phyloP scores from a whole-genome alignment of 1,140 invertebrate genomes.

The Arctopsyche grandis region DNA sequence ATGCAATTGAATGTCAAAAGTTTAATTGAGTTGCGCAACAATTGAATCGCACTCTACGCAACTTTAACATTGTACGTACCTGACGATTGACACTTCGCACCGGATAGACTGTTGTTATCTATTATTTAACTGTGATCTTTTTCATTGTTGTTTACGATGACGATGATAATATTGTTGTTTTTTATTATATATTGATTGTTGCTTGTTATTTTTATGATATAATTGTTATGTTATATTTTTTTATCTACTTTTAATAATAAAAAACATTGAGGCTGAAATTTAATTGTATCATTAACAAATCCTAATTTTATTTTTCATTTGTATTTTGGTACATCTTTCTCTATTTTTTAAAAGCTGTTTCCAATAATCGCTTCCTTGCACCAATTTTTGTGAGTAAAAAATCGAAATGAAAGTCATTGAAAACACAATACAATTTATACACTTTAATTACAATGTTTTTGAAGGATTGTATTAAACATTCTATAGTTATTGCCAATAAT shows the following conservation, averaged over 20 bases:
- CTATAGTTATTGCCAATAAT: too few relatives aligned
- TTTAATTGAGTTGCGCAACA: background rate
- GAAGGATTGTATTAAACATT: too few relatives aligned
- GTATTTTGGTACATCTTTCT: too few relatives aligned
- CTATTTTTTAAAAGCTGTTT: too few relatives aligned
- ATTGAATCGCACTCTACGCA: background rate
- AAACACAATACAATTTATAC: too few relatives aligned
- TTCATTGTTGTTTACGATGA: background rate
- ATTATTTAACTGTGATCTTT: background rate
- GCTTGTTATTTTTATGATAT: slow-evolving; percentile 3
- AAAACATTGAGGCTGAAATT: background rate
- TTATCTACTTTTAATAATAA: background rate
- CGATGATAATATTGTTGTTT: background rate
- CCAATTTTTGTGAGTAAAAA: too few relatives aligned
- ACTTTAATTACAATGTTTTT: too few relatives aligned
- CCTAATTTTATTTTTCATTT: too few relatives aligned
- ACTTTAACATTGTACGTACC: too few relatives aligned
- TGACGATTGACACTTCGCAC: background rate
- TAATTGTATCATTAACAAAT: too few relatives aligned
- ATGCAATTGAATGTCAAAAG: background rate
- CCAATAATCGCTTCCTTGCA: too few relatives aligned
- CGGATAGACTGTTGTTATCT: background rate
- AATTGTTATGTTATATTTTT: background rate
- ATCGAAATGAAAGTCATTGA: too few relatives aligned
- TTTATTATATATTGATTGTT: slow-evolving; percentile 13